Evolutionary conservation across 2,888 invertebrate genomes (phyloP), one percentile per base, ranked within the genome.

Genomic region (Phragmatobia fuliginosa): DNA sequence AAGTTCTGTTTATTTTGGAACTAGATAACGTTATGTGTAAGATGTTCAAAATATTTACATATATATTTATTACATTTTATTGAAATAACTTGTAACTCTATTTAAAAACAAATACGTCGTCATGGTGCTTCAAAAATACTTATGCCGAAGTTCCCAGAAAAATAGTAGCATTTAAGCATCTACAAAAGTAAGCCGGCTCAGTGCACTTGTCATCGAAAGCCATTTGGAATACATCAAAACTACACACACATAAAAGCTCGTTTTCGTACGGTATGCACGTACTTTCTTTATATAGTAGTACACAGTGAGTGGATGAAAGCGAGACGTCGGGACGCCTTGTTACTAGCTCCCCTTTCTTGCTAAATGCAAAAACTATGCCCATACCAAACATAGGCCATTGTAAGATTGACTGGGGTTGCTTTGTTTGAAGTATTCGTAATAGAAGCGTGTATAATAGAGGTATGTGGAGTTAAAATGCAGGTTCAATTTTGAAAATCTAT

Each of bases 151-250:
- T 82, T 85, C 84, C 76, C 77, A 87, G 89, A 94, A 94, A 94
- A 95, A 95, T 91, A 87, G 93, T 84, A 85, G 88, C 93, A 92
- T 93, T 94, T 91, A 92, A 91, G 85, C 86, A 80, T 87, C 92
- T 92, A 92, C 25, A 93, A 92, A 94, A 91, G 88, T 88, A 89
- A 91, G 92, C 90, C 89, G 86, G 87, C 89, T 92, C 88, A 85
- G 87, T 85, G 90, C 90, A 91, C 89, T 92, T 91, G 91, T 93
- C 94, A 94, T 94, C 94, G 94, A 94, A 94, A 93, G 90, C 91
- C 89, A 91, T 93, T 94, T 87, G 88, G 90, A 91, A 90, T 87
- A 92, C 91, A 90, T 91, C 85, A 88, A 85, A 91, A 90, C 87
- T 88, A 84, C 87, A 87, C 85, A 88, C 88, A 87, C 86, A 86